Evolutionary conservation across 2,113 vertebrate species (phyloP), one percentile per base, ranked within the genome.

Genomic region (Circaetus cinerascens): DNA sequence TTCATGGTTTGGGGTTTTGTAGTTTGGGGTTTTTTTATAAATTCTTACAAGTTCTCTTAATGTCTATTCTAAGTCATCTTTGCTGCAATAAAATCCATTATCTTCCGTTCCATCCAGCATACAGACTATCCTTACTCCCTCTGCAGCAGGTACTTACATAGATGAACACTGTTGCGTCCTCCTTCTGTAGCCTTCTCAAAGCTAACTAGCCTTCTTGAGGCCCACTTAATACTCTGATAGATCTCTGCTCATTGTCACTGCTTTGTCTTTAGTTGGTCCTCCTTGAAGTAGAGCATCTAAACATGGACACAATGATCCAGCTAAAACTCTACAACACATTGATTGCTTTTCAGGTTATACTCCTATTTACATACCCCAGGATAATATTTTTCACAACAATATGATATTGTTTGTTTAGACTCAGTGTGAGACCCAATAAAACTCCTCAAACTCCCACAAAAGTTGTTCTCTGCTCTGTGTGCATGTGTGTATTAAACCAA

Each of bases 401-500:
- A 43, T 22, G 21, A 13, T 18, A 72, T 3, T n/a, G 14, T 40
- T 67, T 11, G 62, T 45, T 43, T 41, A 50, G 32, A 72, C 60
- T 60, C 36, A 18, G 7, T n/a, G 27, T 1, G 2, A 85, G 25
- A 60, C 19, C 25, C 41, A 34, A 45, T 51, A 76, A 45, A 46
- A 66, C 7, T n/a, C 30, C 12, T 9, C 11, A 50, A 3, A 7
- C 29, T 50, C 16, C 16, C 8, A 14, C 6, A 11, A 23, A 57
- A 34, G 12, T 13, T 79, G 19, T 60, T 64, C 43, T 38, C 14
- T 51, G 26, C 27, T 30, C 7, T 30, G 1, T 11, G 9, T 40
- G 7, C 15, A 20, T 15, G 4, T 14, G 4, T n/a, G 6, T 29
- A 68, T 21, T 14, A 87, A 84, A 76, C 4, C 0, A 1, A 22